Evolutionary conservation across 2,888 invertebrate genomes (phyloP).

Genomic region (Altica lythri): DNA sequence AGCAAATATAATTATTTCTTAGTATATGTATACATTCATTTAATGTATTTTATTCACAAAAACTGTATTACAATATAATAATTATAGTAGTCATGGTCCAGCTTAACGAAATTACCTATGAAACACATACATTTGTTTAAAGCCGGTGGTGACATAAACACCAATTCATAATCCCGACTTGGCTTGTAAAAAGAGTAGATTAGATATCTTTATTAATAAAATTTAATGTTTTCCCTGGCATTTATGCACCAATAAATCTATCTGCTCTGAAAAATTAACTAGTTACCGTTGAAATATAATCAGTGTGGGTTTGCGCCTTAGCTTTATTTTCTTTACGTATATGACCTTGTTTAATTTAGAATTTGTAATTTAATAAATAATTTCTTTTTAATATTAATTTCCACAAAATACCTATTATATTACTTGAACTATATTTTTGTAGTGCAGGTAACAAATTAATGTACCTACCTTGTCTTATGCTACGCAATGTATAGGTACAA

Average conservation of each 20-base stretch:
- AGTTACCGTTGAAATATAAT: no score
- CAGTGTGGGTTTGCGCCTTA: slow-evolving; percentile 14
- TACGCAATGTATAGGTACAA: no score
- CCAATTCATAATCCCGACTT: not conserved
- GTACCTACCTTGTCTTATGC: no score
- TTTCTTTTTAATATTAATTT: no score
- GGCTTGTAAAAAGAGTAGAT: not conserved
- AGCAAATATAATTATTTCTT: no score
- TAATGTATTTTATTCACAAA: slow-evolving; percentile 3
- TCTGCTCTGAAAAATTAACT: not conserved
- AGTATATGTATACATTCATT: slow-evolving; percentile 5
- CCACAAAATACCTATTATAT: no score
- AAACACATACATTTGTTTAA: not conserved
- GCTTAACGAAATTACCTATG: not conserved
- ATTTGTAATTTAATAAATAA: no score
- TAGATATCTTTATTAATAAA: not conserved
- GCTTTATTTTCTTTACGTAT: no score
- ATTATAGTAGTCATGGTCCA: not conserved
- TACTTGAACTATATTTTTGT: no score
- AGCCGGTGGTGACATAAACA: not conserved
- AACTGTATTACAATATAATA: not conserved
- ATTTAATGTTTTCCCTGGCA: not conserved
- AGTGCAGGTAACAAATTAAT: no score
- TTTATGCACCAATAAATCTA: not conserved
- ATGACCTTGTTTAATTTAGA: no score